Base-by-base conservation (phyloP, 1,140 invertebrate genomes). In the Drosophila tani region DNA sequence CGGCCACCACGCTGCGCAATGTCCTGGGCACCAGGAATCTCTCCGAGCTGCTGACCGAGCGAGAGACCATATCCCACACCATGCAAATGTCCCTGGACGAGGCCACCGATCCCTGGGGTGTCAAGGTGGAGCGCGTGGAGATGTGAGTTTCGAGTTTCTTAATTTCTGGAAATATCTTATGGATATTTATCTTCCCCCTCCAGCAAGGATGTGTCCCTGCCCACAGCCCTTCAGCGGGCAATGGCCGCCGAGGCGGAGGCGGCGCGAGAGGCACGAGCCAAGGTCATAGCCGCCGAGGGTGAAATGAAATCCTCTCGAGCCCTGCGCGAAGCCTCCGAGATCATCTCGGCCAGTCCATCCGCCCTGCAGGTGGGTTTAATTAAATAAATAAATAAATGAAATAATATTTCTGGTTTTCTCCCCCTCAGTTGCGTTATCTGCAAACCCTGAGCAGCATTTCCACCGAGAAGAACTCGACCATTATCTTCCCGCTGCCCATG, bases 111-210 rank as follows among this genome's bases (percentile, higher is more conserved):
- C 97, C 97, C 41, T 99, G 98, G 98, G 98, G 98, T 17, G 97
- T 99, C 19, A 98, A 99, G 94, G 98, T 99, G 1, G 97, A 99
- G 93, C 94, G 98, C 75, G 98, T 99, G 27, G 98, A 99, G 95
- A 98, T 99, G 97, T 98, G 94, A 96, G 95, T 93, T 14, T 4
- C 15, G 2, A 2, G 11, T 2, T 24, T 24, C 8, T 5, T 5
- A 17, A 17, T 11, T 19, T 27, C 1, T 7, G 9, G 2, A 35
- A 11, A 35, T 35, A 35, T 35, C 32, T 11, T 2, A 12, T 35
- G 9, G 0, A 11, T 35, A 35, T 35, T 15, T 19, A 14, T 17
- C 9, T 19, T 12, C 40, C 9, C 7, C 2, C 63, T 67, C 2
- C 43, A 98, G 97, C 57, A 98, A 98, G 94, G 97, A 98, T 85